Percentiles rank a stretch among this genome's conserved stretches.
Conservation (phyloP, 2,888 invertebrate species). For the Pachydiplax longipennis region DNA sequence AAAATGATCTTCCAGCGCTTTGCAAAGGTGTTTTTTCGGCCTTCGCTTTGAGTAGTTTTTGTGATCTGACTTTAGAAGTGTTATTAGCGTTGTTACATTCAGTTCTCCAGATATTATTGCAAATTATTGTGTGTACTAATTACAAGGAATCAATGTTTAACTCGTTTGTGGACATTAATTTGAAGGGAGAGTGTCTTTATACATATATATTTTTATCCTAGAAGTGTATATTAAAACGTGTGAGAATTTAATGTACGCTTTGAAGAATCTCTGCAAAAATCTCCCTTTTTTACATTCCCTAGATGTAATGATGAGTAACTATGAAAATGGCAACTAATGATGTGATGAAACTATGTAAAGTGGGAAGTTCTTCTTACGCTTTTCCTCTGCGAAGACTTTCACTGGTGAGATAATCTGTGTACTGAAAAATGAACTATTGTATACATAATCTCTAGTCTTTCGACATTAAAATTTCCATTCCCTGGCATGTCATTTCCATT, state of each 20-base stretch:
- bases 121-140: background rate
- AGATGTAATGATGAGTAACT: background rate
- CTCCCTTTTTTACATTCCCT: background rate
- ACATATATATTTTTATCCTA: background rate
- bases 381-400: background rate
- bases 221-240: background rate
- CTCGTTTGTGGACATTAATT: background rate
- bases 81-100: background rate
- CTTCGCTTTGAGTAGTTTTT: background rate
- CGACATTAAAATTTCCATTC: conserved; percentile 32
- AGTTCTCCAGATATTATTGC: background rate
- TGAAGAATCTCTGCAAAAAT: background rate
- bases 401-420: background rate
- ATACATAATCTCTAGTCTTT: conserved; percentile 35
- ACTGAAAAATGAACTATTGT: background rate
- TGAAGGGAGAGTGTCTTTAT: background rate
- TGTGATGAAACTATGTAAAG: background rate
- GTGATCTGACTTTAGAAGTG: too few species aligned
- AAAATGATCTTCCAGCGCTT: background rate
- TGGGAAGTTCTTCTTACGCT: background rate
- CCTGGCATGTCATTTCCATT: background rate
- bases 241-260: background rate
- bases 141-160: background rate
- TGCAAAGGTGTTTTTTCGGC: background rate
- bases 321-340: background rate